Evolutionary conservation across 2,113 vertebrate species (phyloP).

Genomic region (Rhea americana): DNA sequence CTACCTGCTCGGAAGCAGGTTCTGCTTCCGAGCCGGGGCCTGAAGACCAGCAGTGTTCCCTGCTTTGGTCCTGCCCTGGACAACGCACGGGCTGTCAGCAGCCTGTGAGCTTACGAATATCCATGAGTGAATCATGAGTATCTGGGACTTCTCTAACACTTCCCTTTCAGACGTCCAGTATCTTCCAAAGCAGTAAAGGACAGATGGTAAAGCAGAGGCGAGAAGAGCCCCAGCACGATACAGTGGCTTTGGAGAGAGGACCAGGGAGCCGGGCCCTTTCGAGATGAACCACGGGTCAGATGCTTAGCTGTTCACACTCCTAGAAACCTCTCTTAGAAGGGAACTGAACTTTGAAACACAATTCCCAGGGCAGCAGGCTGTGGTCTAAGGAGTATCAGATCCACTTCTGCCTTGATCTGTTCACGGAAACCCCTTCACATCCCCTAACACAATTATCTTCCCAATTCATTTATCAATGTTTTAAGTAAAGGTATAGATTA

Average conservation of each 20-base stretch:
- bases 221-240: accelerated
- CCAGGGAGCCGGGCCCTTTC: not conserved
- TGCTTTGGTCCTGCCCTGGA: not conserved
- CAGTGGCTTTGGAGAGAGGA: accelerated
- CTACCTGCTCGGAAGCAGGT: accelerated
- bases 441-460: not conserved
- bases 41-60: not conserved
- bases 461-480: accelerated
- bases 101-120: not conserved
- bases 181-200: not conserved
- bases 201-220: not conserved
- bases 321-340: not conserved
- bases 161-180: not conserved
- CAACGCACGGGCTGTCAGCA: not conserved
- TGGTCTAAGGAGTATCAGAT: not conserved
- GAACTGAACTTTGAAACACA: not conserved
- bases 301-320: accelerated
- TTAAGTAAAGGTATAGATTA: not conserved
- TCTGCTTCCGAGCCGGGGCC: not conserved
- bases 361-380: not conserved
- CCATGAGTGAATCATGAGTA: not conserved
- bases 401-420: not conserved
- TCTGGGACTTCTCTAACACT: not conserved
- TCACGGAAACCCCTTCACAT: not conserved
- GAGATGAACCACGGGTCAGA: not conserved